These are phyloP conservation scores for Thoracochromis brauschi DNA, from an alignment of 2,113 vertebrate species.

Conservation along the genomic window DNA sequence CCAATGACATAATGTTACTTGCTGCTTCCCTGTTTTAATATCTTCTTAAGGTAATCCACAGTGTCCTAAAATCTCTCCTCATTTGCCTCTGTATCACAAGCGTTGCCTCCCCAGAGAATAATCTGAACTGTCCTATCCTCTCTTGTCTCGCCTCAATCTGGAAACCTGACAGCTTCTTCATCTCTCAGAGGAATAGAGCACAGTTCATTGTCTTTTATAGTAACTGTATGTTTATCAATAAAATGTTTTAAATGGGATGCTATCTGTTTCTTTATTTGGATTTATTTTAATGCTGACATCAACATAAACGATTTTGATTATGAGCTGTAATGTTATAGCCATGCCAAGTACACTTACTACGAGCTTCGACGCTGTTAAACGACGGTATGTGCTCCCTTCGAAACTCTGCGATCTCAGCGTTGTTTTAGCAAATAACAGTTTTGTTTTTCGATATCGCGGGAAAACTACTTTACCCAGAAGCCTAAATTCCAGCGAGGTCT, in stretches of 20 bases:
- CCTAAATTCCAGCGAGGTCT: background rate
- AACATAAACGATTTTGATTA: background rate
- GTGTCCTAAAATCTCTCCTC: constrained; percentile 1
- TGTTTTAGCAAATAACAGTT: background rate
- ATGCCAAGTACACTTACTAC: background rate
- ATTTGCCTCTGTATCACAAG: constrained; percentile 39
- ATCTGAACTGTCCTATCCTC: constrained; percentile 15
- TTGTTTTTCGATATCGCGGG: background rate
- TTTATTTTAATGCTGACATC: background rate
- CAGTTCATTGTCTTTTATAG: constrained; percentile 91
- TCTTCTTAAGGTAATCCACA: background rate
- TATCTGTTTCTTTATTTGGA: background rate
- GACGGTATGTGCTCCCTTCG: background rate
- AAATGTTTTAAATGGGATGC: constrained; percentile 76
- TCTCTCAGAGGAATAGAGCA: constrained; percentile 23
- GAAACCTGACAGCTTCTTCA: constrained; percentile 2
- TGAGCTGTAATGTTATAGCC: background rate
- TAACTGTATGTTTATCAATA: constrained; percentile 98
- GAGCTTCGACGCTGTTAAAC: background rate
- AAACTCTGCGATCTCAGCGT: background rate
- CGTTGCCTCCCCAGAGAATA: constrained; percentile 38
- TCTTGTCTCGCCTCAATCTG: constrained; percentile 2
- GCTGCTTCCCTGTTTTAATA: constrained; percentile 36
- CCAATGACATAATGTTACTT: constrained; percentile 43
- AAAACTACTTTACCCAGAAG: background rate